These are phyloP conservation scores for Agrilus cyanescens DNA, from an alignment of 2,888 invertebrate genomes.

Conservation along the genomic window DNA sequence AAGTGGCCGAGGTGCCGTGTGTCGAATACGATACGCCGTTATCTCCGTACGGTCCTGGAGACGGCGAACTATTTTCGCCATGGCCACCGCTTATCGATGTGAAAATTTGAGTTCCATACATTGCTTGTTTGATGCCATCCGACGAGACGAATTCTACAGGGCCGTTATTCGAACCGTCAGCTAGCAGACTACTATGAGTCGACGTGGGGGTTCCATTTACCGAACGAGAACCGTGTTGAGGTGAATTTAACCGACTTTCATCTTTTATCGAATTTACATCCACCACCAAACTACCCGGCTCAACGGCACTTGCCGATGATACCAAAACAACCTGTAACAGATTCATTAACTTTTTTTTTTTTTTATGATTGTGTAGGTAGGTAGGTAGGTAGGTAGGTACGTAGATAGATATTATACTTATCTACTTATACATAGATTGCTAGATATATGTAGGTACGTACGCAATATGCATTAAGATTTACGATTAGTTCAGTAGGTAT, in stretches of 20 bases:
- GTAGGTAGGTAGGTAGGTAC: too few species aligned
- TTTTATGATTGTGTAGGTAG: too few species aligned
- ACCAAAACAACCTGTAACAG: constrained; percentile 38
- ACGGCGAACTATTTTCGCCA: constrained; percentile 46
- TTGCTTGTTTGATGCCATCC: constrained; percentile 43
- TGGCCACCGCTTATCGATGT: constrained; percentile 42
- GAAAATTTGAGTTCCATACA: constrained; percentile 60
- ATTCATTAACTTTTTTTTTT: too few species aligned
- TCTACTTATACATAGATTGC: too few species aligned
- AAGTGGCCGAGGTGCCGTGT: constrained; percentile 30
- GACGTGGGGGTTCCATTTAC: constrained; percentile 56
- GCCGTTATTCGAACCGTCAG: constrained; percentile 40
- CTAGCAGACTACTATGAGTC: constrained; percentile 49
- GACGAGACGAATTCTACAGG: constrained; percentile 39
- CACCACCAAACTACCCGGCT: constrained; percentile 36
- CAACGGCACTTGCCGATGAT: constrained; percentile 30
- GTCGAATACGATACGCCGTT: constrained; percentile 35
- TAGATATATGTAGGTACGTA: too few species aligned
- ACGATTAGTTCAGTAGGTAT: too few species aligned
- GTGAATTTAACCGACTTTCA: constrained; percentile 47
- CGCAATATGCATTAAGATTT: too few species aligned
- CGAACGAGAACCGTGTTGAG: constrained; percentile 55
- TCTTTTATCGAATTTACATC: constrained; percentile 46
- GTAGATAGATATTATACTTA: too few species aligned
- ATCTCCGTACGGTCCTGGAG: constrained; percentile 47